Percentiles rank a stretch among this genome's conserved stretches.
Evolutionary conservation across 2,113 vertebrate species (phyloP).

Genomic region (Globicephala melas): DNA sequence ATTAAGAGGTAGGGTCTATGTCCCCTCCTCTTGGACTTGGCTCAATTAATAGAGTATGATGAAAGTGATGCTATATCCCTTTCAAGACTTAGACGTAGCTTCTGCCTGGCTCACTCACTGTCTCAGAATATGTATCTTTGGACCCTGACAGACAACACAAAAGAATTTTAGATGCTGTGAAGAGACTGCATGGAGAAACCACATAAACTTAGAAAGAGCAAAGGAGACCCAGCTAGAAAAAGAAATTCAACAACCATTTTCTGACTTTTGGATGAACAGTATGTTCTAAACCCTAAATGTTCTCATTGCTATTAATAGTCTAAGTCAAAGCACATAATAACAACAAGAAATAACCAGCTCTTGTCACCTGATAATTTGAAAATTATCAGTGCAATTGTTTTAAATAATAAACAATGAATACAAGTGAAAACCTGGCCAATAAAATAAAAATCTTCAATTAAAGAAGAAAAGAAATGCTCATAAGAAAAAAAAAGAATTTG

Average conservation of each 20-base stretch:
- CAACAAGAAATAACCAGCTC: not conserved
- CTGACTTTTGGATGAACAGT: not conserved
- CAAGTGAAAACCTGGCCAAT: not conserved
- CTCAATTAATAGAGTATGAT: not conserved
- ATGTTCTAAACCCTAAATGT: not conserved
- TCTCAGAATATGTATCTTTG: not conserved
- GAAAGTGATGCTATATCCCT: not conserved
- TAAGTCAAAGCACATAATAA: not conserved
- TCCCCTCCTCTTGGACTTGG: not conserved
- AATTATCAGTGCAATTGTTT: not conserved
- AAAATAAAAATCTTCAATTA: conserved; percentile 11
- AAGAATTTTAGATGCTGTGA: not conserved
- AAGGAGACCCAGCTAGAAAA: not conserved
- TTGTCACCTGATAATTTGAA: not conserved
- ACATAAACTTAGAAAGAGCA: not conserved
- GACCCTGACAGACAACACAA: not conserved
- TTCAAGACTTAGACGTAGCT: not conserved
- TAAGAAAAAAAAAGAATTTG: not conserved
- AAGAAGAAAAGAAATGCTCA: not conserved
- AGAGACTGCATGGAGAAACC: not conserved
- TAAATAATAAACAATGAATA: not conserved
- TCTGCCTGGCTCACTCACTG: not conserved
- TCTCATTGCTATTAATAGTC: not conserved
- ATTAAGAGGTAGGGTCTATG: not conserved
- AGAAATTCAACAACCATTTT: not conserved